Percentiles rank a stretch among this genome's conserved stretches.
phyloP scores from a whole-genome alignment of 2,888 invertebrate genomes.

The Cheilosia vulpina region DNA sequence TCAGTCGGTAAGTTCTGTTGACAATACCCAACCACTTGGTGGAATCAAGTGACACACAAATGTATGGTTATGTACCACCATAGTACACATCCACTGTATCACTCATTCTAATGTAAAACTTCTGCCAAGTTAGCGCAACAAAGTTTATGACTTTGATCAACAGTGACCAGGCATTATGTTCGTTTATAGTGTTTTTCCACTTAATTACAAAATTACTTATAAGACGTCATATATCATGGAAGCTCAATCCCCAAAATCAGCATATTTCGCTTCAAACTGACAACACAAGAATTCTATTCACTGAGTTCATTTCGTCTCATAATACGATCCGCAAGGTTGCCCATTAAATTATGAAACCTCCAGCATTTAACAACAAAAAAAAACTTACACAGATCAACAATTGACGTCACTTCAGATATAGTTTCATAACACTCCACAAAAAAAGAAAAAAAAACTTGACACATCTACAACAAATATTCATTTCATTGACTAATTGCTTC shows the following conservation, averaged over 20 bases:
- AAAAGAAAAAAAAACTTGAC: neutral
- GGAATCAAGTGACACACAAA: too few relatives aligned
- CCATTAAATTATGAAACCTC: slow-evolving; percentile 30
- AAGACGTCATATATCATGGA: neutral
- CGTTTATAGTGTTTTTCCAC: neutral
- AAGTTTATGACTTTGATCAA: neutral
- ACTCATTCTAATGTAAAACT: neutral
- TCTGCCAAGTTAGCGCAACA: neutral
- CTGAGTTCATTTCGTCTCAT: slow-evolving; percentile 27
- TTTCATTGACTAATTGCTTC: slow-evolving; percentile 1
- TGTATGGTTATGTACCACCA: too few relatives aligned
- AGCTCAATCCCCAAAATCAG: slow-evolving; percentile 1
- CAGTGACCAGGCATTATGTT: neutral
- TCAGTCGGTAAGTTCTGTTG: too few relatives aligned
- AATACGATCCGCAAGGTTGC: slow-evolving; percentile 40
- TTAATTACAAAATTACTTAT: neutral
- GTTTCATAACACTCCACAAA: neutral
- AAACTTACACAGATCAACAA: slow-evolving; percentile 48
- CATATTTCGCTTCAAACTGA: neutral
- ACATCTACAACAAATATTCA: neutral
- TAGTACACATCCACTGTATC: too few relatives aligned
- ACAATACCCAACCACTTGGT: too few relatives aligned
- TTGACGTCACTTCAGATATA: slow-evolving; percentile 41
- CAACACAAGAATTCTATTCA: slow-evolving; percentile 30
- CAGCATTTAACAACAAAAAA: slow-evolving; percentile 26